Percentiles rank a stretch among this genome's conserved stretches.
Conservation (phyloP, 2,888 invertebrate genomes). For the Entomobrya multifasciata region DNA sequence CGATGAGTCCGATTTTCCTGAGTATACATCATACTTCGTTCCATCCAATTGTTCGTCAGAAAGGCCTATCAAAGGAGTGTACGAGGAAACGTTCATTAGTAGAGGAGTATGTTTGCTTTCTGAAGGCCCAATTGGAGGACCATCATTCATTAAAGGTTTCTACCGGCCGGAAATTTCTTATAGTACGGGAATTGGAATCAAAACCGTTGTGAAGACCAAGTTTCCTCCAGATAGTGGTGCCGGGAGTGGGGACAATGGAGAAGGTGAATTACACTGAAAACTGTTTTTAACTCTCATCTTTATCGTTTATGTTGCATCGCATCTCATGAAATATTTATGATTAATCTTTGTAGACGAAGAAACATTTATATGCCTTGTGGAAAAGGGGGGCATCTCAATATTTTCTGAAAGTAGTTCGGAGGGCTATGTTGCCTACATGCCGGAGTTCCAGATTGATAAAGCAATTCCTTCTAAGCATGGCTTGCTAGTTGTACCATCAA, state of each 20-base stretch:
- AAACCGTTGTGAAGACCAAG: conserved; percentile 72
- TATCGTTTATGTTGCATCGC: too few relatives aligned
- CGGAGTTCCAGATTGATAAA: conserved; percentile 78
- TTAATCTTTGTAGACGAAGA: conserved; percentile 38
- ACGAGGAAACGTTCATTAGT: conserved; percentile 76
- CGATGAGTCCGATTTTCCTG: conserved; percentile 72
- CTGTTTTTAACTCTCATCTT: neutral
- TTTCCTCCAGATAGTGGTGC: conserved; percentile 63
- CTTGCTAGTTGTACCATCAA: conserved; percentile 75
- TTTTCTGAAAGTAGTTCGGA: conserved; percentile 77
- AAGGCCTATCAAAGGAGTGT: conserved; percentile 21
- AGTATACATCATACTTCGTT: conserved; percentile 66
- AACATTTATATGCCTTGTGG: conserved; percentile 76
- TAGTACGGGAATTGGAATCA: conserved; percentile 77
- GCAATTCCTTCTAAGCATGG: conserved; percentile 75
- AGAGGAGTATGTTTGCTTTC: conserved; percentile 76
- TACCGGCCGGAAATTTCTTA: conserved; percentile 78
- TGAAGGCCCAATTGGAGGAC: conserved; percentile 77
- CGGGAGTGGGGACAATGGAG: neutral
- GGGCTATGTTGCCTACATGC: conserved; percentile 76
- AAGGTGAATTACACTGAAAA: conserved; percentile 30
- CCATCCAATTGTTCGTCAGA: neutral
- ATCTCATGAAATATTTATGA: neutral
- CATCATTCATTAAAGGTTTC: conserved; percentile 77
- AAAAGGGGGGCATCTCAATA: conserved; percentile 78